Evolutionary conservation across 2,888 invertebrate species (phyloP).

Genomic region (Agriopis aurantiaria): DNA sequence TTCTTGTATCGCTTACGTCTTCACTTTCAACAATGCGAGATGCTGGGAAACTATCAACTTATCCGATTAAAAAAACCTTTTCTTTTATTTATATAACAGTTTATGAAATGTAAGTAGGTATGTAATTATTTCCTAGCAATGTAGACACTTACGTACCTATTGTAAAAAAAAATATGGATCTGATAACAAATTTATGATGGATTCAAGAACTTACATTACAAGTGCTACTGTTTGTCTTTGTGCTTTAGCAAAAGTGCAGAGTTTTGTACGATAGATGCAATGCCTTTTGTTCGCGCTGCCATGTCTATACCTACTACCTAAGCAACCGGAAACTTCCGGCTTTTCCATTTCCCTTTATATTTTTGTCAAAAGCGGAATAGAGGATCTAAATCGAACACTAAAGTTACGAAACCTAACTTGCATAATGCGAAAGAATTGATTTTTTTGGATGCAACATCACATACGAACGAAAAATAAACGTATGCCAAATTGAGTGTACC

Average conservation of each 20-base stretch:
- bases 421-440: constrained; percentile 23
- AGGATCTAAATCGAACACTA: neutral
- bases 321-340: constrained; percentile 26
- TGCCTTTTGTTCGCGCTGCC: constrained; percentile 15
- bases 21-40: too few species aligned
- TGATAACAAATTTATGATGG: neutral
- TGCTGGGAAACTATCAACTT: too few species aligned
- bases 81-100: too few species aligned
- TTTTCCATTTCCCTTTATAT: constrained; percentile 27
- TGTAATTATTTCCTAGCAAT: too few species aligned
- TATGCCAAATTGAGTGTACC: neutral
- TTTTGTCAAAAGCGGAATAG: neutral
- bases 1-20: too few species aligned
- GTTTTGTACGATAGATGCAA: constrained; percentile 6
- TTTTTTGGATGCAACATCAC: constrained; percentile 16
- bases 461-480: neutral
- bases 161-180: too few species aligned
- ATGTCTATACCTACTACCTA: neutral
- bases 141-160: too few species aligned
- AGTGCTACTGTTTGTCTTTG: neutral
- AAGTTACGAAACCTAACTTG: neutral
- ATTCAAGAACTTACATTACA: neutral
- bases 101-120: too few species aligned
- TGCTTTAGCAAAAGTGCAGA: neutral
- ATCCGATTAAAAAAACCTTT: too few species aligned